These are phyloP conservation scores for Lissonota sp. DNA, from an alignment of 2,888 invertebrate species.

Conservation along the genomic window DNA sequence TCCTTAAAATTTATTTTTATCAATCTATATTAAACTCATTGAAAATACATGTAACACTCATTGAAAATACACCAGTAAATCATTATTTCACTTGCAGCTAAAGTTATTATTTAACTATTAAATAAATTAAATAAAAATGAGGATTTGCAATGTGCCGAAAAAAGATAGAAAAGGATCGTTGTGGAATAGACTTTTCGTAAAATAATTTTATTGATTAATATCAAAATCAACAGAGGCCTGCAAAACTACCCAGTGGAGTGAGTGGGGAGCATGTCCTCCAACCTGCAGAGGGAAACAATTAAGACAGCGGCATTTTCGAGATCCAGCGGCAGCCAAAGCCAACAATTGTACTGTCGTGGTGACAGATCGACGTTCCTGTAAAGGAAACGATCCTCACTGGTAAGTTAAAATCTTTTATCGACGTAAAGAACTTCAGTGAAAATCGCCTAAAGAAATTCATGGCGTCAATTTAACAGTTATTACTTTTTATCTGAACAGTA, in stretches of 20 bases:
- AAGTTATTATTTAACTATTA: too few relatives aligned
- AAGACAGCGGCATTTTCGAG: slow-evolving; percentile 89
- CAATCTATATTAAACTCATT: too few relatives aligned
- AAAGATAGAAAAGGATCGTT: too few relatives aligned
- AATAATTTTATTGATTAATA: neutral
- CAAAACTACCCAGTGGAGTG: slow-evolving; percentile 89
- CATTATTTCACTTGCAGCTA: too few relatives aligned
- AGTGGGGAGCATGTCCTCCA: slow-evolving; percentile 93
- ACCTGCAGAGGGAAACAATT: slow-evolving; percentile 94
- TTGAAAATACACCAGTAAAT: too few relatives aligned
- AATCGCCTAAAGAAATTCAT: neutral
- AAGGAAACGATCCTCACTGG: slow-evolving; percentile 74
- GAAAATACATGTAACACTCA: too few relatives aligned
- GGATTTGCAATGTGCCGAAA: too few relatives aligned
- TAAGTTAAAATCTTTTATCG: slow-evolving; percentile 64
- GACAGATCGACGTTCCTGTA: slow-evolving; percentile 74
- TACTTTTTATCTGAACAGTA: slow-evolving; percentile 50
- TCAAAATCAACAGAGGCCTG: slow-evolving; percentile 89
- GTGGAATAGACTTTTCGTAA: too few relatives aligned
- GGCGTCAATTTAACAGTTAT: neutral
- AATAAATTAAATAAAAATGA: too few relatives aligned
- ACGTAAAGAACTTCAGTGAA: neutral
- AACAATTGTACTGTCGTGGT: slow-evolving; percentile 86
- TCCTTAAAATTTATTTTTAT: too few relatives aligned
- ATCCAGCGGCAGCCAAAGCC: slow-evolving; percentile 84